Conservation (phyloP, 2,113 vertebrate genomes). For the Lycocorax pyrrhopterus region DNA sequence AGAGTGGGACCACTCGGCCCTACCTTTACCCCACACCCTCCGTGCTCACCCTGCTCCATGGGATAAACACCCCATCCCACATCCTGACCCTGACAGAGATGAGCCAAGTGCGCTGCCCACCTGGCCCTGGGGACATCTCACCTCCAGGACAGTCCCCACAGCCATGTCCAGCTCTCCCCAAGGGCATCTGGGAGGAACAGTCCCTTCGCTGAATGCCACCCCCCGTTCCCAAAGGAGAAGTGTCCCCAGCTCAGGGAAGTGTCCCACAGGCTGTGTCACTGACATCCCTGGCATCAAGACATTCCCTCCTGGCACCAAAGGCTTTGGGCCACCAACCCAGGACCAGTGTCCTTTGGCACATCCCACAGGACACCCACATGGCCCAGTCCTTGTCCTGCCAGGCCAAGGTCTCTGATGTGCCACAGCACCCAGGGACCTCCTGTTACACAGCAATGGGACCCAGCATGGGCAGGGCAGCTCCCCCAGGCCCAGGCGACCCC, state of each 20-base stretch:
- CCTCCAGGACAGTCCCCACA: too few relatives aligned
- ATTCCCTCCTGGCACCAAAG: background rate
- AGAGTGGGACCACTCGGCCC: background rate
- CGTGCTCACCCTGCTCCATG: background rate
- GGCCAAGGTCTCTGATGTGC: background rate
- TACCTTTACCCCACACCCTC: background rate
- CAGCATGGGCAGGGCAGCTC: background rate
- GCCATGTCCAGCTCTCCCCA: rapidly evolving
- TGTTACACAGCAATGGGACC: background rate
- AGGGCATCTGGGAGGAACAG: background rate
- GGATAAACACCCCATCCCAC: background rate
- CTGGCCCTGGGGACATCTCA: background rate
- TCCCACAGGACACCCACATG: background rate
- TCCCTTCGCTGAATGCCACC: background rate
- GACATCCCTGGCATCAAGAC: background rate
- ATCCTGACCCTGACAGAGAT: background rate
- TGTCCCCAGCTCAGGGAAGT: background rate
- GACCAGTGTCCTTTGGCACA: background rate
- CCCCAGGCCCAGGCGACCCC: background rate
- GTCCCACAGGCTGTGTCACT: background rate
- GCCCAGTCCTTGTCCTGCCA: background rate
- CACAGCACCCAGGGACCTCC: background rate
- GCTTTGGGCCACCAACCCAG: background rate
- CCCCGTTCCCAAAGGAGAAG: background rate
- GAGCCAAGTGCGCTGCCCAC: background rate